Conservation (phyloP, 2,888 invertebrate genomes). For the Meiosimyza platycephala region DNA sequence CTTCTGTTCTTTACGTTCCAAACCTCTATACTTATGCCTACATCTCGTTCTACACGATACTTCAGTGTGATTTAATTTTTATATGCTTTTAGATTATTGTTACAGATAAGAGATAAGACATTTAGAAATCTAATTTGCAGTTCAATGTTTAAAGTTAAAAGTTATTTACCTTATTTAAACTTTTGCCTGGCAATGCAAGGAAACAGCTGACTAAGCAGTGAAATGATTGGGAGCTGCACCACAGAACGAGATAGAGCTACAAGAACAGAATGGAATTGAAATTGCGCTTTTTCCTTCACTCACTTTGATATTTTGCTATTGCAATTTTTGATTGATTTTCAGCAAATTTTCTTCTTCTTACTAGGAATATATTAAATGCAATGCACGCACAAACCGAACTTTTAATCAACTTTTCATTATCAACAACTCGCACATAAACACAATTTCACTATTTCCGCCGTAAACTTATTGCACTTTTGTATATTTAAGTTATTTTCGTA, state of each 20-base stretch:
- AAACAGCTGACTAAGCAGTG: not conserved
- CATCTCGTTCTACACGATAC: too few species aligned
- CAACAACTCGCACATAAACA: too few species aligned
- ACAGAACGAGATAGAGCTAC: not conserved
- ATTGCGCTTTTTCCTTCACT: not conserved
- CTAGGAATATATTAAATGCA: not conserved
- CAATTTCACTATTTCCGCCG: conserved; percentile 21
- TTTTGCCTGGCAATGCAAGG: conserved; percentile 2
- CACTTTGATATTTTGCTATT: conserved; percentile 2
- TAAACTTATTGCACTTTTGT: too few species aligned
- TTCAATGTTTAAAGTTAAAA: not conserved
- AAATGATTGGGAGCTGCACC: not conserved
- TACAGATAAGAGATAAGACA: not conserved
- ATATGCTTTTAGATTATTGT: too few species aligned
- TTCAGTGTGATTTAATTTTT: too few species aligned
- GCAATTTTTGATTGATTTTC: conserved; percentile 1
- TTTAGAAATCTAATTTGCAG: not conserved
- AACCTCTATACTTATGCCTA: too few species aligned
- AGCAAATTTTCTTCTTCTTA: not conserved
- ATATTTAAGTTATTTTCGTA: not conserved
- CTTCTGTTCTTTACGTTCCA: too few species aligned
- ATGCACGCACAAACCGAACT: too few species aligned
- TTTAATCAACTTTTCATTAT: too few species aligned
- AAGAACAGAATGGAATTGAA: conserved; percentile 5
- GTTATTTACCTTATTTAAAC: conserved; percentile 4